Base-by-base conservation (phyloP, 2,888 invertebrate species). In the Orthonevra nobilis region DNA sequence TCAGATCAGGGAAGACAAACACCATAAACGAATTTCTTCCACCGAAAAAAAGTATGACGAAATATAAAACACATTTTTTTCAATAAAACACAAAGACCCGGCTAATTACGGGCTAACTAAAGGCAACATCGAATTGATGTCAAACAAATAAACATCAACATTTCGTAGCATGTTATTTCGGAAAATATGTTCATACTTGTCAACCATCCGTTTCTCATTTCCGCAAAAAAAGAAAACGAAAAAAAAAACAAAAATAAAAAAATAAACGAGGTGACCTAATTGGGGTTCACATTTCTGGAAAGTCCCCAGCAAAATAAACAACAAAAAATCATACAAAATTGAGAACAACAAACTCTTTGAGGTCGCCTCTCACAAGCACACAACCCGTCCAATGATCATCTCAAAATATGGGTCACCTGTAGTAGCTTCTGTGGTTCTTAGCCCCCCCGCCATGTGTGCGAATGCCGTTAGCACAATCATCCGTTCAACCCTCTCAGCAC, bases 341-440 rank as follows among this genome's bases (percentile, higher is more conserved):
- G 9, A 19, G 28, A 36, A 15, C 17, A 9, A 66, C 9, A 56
- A 54, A 52, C n/a, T n/a, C n/a, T n/a, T n/a, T n/a, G n/a, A n/a
- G n/a, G n/a, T n/a, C n/a, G n/a, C n/a, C n/a, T n/a, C n/a, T n/a
- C n/a, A 68, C 54, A 68, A 68, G 26, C 56, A 50, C 56, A 23
- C 23, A 46, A 60, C 60, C 64, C 42, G 64, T 52, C 42, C 52
- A 32, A 42, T 52, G 52, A 68, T 36, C 46, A 64, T 26, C 9
- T 15, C 28, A 2, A 5, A 72, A 72, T 64, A 56, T 73, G 19
- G 72, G 72, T 73, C 64, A 73, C 34, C 14, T 26, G 19, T 32
- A 48, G 23, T 23, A 23, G 52, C 44, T 17, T 26, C 40, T 19
- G 64, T 52, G 23, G n/a, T n/a, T n/a, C n/a, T n/a, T n/a, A n/a